Evolutionary conservation across 37 sponge, comb jelly and placozoan genomes (phyloP), one percentile per base, ranked within the genome.

Genomic region (Petrosia ficiformis): DNA sequence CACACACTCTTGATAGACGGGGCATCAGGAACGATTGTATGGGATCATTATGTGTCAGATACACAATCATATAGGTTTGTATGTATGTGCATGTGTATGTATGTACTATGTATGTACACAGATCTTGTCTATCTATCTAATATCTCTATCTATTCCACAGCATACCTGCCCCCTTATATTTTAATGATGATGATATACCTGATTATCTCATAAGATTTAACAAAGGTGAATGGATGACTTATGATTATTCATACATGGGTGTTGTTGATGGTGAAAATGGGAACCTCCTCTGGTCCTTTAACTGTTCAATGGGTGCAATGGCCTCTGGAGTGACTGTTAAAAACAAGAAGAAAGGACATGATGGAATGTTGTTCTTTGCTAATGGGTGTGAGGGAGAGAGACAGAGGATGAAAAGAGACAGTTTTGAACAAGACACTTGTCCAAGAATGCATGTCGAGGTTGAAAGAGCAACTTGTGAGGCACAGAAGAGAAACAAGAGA

Each of bases 1-100:
- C 74, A 71, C 34, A 77, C 79, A 2, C 32, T 82, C 10, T 59
- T 67, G 0, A 22, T 89, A 58, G 69, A 93, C 70, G 93, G 93
- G 39, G 32, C 1, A 2, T 54, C 58, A 34, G 75, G 60, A 2
- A 37, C 44, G 1, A 21, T 81, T 4, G 30, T 84, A 16, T 93
- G 93, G 93, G 82, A 88, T 29, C 52, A 39, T 0, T 52, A 74
- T 54, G 28, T 79, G 56, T 86, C 86, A 26, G 83, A 67, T 32
- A 85, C 86, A 35, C 85, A 93, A 65, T 74, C 86, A n/a, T 82
- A 93, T 72, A 88, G 86, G 93, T 90, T 26, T 43, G 77, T 40
- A 42, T 37, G 5, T 16, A 48, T 64, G 28, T 42, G 32, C 10
- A 4, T 34, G 65, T 22, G 19, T 4, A 72, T 14, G 25, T 16